Evolutionary conservation across 2,797 vertebrate genomes (phyloP), one percentile per base, ranked within the genome.

Genomic region (Paedocypris micromegethes): DNA sequence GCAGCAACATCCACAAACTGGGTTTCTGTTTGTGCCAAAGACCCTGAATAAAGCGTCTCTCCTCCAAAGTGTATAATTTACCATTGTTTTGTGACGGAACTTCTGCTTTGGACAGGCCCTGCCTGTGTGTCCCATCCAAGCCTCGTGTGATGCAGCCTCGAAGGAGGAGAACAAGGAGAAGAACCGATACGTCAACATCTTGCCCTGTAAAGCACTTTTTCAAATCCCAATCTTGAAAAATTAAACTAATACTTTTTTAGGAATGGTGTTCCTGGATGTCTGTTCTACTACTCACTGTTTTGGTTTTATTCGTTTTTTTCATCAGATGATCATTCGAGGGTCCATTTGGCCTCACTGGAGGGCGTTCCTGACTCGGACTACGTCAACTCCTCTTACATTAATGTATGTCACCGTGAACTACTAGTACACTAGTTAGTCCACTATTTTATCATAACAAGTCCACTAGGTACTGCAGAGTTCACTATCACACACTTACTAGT

Each of bases 121-220:
- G 69, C 96, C 96, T 55, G 92, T 94, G 0, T 98, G 96, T 78
- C 96, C 96, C 51, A 98, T 98, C 72, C 96, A 98, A 85, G 95
- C 95, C 51, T 93, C 94, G 0, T 97, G 95, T 65, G 95, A 99
- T 73, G 96, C 96, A 58, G 96, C 96, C 64, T 98, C 95, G 64
- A 99, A 99, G 79, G 96, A 99, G 75, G 96, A 99, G 87, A 99
- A 99, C 83, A 98, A 98, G 83, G 96, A 99, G 88, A 99, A 99
- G 88, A 99, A 99, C 86, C 86, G 96, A 90, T 99, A 99, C 0
- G 93, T 98, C 75, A 99, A 99, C 88, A 99, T 99, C 83, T 86
- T 99, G 74, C 96, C 96, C 76, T 99, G 96, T 99, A 85, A 85
- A 95, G 83, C 47, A 23, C 23, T 23, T 23, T 75, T 39, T n/a